These are phyloP conservation scores for Zenarchopterus dispar DNA, from an alignment of 2,797 vertebrate genomes.

Conservation along the genomic window DNA sequence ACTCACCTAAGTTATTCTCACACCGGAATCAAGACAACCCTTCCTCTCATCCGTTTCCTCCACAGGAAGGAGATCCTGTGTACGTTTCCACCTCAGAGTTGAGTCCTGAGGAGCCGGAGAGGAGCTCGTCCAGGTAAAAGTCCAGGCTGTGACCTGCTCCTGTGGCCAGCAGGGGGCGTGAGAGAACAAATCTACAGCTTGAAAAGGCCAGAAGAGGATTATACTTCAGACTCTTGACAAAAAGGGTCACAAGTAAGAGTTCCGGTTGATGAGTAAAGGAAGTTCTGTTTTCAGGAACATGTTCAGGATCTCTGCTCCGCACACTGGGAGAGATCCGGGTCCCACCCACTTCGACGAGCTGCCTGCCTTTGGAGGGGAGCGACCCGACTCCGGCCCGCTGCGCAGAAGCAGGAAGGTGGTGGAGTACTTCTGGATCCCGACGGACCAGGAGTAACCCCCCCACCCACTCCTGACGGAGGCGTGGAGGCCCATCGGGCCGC, in stretches of 20 bases:
- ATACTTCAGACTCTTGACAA: no score
- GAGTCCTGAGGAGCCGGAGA: conserved; percentile 69
- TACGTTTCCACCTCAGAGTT: conserved; percentile 76
- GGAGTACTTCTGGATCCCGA: conserved; percentile 86
- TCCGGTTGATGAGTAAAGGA: background rate
- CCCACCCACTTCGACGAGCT: conserved; percentile 77
- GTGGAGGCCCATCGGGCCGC: no score
- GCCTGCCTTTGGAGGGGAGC: conserved; percentile 62
- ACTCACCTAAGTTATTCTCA: no score
- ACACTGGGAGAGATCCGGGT: conserved; percentile 49
- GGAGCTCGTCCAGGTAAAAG: conserved; percentile 72
- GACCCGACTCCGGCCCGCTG: conserved; percentile 48
- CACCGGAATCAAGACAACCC: no score
- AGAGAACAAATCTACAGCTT: background rate
- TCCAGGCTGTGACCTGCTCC: no score
- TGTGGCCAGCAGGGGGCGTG: conserved; percentile 30
- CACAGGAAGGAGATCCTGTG: conserved; percentile 82
- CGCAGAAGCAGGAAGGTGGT: conserved; percentile 79
- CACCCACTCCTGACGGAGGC: background rate
- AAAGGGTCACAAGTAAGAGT: background rate
- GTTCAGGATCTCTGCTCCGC: conserved; percentile 74
- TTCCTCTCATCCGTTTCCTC: background rate
- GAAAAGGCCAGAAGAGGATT: no score
- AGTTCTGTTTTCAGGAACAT: conserved; percentile 58
- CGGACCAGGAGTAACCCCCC: conserved; percentile 73